phyloP scores from a whole-genome alignment of 2,888 invertebrate species.

The Danaus chrysippus region DNA sequence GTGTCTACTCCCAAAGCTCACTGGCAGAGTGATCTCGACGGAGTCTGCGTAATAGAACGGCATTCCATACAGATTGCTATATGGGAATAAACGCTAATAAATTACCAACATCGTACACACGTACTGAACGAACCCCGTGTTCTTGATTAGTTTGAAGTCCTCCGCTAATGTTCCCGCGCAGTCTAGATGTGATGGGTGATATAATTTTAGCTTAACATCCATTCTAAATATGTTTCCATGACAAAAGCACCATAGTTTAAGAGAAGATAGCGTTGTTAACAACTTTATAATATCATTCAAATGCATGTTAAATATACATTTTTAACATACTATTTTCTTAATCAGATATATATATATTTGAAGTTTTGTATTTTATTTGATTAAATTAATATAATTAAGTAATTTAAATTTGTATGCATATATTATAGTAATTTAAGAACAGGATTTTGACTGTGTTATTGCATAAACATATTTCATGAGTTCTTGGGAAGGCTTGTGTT shows the following conservation, averaged over 20 bases:
- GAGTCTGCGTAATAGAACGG: conserved; percentile 77
- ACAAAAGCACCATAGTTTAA: not conserved
- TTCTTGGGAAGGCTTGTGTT: not conserved
- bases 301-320: no score
- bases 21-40: conserved; percentile 72
- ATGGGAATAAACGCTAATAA: conserved; percentile 78
- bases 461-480: conserved; percentile 4
- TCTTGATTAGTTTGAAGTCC: conserved; percentile 76
- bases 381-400: no score
- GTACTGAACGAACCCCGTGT: conserved; percentile 63
- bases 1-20: conserved; percentile 63
- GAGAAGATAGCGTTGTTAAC: not conserved
- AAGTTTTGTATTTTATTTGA: no score
- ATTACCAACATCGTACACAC: conserved; percentile 74
- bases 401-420: no score
- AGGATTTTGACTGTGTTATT: not conserved
- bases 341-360: no score
- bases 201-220: conserved; percentile 2
- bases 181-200: conserved; percentile 1
- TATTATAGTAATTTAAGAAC: no score
- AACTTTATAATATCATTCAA: not conserved
- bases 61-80: conserved; percentile 75
- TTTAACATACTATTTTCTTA: no score
- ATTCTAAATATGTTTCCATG: not conserved
- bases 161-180: conserved; percentile 53